Conservation (phyloP, 35 echinoderm and acorn worm species). For the Lytechinus pictus region DNA sequence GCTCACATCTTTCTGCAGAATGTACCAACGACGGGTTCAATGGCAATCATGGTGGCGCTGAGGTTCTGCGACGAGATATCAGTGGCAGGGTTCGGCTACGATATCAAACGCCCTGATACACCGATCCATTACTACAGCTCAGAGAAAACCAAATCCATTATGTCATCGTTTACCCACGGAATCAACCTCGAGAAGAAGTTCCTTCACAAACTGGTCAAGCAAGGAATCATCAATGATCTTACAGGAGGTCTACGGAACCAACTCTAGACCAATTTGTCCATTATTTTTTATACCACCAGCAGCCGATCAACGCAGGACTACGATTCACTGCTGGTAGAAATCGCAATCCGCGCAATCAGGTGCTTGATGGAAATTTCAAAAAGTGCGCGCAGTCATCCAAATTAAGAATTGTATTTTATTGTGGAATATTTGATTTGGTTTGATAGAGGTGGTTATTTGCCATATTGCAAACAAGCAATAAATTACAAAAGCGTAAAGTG, state of each 20-base stretch:
- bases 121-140: slow-evolving; percentile 92
- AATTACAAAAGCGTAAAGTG: too few relatives aligned
- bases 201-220: slow-evolving; percentile 66
- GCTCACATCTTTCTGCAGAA: slow-evolving; percentile 57
- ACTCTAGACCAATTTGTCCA: not conserved
- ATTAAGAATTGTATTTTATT: not conserved
- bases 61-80: slow-evolving; percentile 90
- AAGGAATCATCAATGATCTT: slow-evolving; percentile 87
- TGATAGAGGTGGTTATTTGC: too few relatives aligned
- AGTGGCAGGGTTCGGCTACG: slow-evolving; percentile 89
- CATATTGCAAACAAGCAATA: too few relatives aligned
- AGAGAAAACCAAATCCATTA: slow-evolving; percentile 57
- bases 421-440: too few relatives aligned
- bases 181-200: slow-evolving; percentile 69
- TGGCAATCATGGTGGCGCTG: slow-evolving; percentile 75
- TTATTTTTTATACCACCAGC: not conserved
- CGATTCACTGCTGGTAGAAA: not conserved
- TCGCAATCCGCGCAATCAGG: too few relatives aligned
- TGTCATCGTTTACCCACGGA: slow-evolving; percentile 71
- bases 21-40: slow-evolving; percentile 85
- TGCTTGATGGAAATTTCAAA: too few relatives aligned
- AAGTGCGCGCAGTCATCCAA: not conserved
- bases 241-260: slow-evolving; percentile 63
- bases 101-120: slow-evolving; percentile 65
- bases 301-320: not conserved